Percentiles rank a stretch among this genome's conserved stretches.
phyloP scores from a whole-genome alignment of 2,113 vertebrate species.

The Ailuropoda melanoleuca region DNA sequence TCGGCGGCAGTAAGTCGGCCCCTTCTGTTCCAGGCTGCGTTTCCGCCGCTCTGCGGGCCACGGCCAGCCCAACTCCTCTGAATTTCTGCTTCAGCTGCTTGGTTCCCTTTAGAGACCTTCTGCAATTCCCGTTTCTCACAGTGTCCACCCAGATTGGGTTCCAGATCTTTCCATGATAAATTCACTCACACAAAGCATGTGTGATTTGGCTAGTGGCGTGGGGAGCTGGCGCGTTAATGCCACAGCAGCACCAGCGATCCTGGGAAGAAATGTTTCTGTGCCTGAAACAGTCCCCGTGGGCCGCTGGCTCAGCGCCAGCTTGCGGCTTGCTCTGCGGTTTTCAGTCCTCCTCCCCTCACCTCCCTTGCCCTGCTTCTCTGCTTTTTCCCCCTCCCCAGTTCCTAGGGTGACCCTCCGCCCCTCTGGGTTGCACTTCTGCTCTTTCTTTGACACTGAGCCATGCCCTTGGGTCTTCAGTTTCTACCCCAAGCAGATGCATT shows the following conservation, averaged over 20 bases:
- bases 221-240: not conserved
- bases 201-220: not conserved
- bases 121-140: not conserved
- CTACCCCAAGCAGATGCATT: not conserved
- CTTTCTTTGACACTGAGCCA: not conserved
- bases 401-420: not conserved
- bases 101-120: not conserved
- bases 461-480: not conserved
- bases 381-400: accelerated
- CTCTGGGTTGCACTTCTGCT: not conserved
- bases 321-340: accelerated
- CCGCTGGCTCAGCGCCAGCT: not conserved
- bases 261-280: not conserved
- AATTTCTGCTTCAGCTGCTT: not conserved
- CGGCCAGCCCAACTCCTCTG: not conserved
- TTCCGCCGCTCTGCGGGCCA: accelerated
- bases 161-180: not conserved
- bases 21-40: not conserved
- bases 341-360: not conserved
- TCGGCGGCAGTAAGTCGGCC: accelerated
- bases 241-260: too few species aligned
- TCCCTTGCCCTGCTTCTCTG: not conserved
- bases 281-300: accelerated
- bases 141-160: not conserved
- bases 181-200: accelerated